Base-by-base conservation (phyloP, 2,797 vertebrate species). In the Merluccius polli region DNA sequence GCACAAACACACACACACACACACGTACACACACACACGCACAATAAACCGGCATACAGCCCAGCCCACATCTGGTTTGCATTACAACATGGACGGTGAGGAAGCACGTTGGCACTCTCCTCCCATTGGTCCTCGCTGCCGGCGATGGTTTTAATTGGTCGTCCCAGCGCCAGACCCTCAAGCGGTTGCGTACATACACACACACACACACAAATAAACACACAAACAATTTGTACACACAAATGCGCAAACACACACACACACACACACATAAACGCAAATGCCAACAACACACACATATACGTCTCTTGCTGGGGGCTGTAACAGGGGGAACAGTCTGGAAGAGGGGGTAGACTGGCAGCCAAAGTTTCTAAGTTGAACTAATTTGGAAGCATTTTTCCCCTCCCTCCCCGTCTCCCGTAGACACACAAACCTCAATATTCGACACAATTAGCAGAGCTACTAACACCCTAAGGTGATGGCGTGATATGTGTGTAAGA, bases 111-210 rank as follows among this genome's bases (percentile, higher is more conserved):
- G 87, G 85, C 77, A 82, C 90, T 90, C 85, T 79, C 78, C 81
- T 87, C 83, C 81, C 82, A 94, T 93, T 94, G 93, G 93, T 87
- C 85, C 83, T 72, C 21, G 88, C 89, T 91, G 89, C 82, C 86
- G 90, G 91, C 90, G 84, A 75, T 88, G 84, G 84, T 89, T 89
- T 92, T 89, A 90, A 94, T 93, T 93, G 91, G 91, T 80, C 81
- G 68, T 87, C 84, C 79, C 74, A 78, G 84, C 89, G 92, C 93
- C 91, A 91, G 89, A 92, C 87, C 91, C 88, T 90, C 84, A 82
- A 90, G 88, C 85, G 76, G 71, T 78, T 70, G 72, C 12, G 11
- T 72, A 70, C 74, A 72, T 38, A 67, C 75, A 74, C 70, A 77
- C 73, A 59, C 32, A 75, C 63, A 67, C 72, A 74, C 76, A 78